Percentiles rank a stretch among this genome's conserved stretches.
Conservation (phyloP, 1,140 invertebrate genomes). For the Phthorimaea operculella region DNA sequence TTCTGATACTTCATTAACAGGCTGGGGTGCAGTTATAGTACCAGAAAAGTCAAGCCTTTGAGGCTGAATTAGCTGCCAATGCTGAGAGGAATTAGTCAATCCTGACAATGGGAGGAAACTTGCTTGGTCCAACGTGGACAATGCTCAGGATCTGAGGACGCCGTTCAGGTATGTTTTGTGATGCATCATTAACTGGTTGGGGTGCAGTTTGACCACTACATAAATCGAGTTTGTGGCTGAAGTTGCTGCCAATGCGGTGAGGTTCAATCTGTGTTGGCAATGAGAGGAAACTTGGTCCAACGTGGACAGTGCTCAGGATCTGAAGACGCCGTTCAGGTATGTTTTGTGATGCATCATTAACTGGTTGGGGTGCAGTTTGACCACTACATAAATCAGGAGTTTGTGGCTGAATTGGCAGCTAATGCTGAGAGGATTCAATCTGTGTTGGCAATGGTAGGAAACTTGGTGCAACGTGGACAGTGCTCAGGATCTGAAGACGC, state of each 20-base stretch:
- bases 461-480: constrained; percentile 92
- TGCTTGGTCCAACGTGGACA: constrained; percentile 94
- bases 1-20: too few relatives aligned
- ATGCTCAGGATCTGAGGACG: constrained; percentile 92
- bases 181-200: too few relatives aligned
- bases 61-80: too few relatives aligned
- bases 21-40: too few relatives aligned
- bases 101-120: too few relatives aligned
- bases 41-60: constrained; percentile 99
- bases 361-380: too few relatives aligned
- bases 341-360: too few relatives aligned
- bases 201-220: too few relatives aligned
- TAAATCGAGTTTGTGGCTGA: too few relatives aligned
- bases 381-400: constrained; percentile 69
- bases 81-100: too few relatives aligned
- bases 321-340: constrained; percentile 89
- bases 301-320: constrained; percentile 92
- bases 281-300: constrained; percentile 96
- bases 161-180: constrained; percentile 77
- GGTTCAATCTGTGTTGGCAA: constrained; percentile 94
- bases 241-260: constrained; percentile 96
- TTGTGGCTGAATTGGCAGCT: constrained; percentile 98
- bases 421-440: constrained; percentile 98
- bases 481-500: constrained; percentile 94
- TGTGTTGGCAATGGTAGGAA: constrained; percentile 95